Conservation (phyloP, 2,797 vertebrate genomes). For the Acridotheres tristis region DNA sequence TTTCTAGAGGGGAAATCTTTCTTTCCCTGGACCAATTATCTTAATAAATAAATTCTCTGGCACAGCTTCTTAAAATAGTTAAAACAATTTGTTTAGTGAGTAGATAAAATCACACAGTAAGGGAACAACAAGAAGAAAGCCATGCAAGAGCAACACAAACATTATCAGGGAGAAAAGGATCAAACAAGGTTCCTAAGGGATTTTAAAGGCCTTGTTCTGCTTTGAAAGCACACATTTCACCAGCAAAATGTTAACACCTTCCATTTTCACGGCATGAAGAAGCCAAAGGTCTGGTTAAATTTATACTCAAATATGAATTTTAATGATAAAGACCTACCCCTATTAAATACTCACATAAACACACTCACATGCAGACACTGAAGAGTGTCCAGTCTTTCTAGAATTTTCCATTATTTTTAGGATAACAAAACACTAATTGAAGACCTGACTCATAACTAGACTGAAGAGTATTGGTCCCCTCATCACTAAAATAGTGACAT, state of each 20-base stretch:
- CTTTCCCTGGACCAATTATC: constrained; percentile 10
- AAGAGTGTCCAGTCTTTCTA: neutral
- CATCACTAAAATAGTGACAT: neutral
- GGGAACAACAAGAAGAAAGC: neutral
- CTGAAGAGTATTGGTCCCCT: neutral
- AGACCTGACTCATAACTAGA: neutral
- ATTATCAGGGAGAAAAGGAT: constrained; percentile 32
- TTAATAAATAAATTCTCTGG: constrained; percentile 9
- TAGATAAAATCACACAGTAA: constrained; percentile 4
- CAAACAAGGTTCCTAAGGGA: neutral
- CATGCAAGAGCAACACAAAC: neutral
- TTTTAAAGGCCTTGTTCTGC: constrained; percentile 6
- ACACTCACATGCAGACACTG: neutral
- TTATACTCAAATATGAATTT: neutral
- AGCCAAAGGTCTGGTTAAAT: constrained; percentile 17
- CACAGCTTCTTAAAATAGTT: neutral
- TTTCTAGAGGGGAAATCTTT: neutral
- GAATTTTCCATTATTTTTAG: neutral
- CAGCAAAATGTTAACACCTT: neutral
- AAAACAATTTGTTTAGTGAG: neutral
- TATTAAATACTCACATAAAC: neutral
- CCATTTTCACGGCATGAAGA: neutral
- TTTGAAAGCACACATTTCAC: neutral
- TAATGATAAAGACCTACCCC: neutral
- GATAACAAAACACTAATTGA: neutral